Base-by-base conservation (phyloP, 2,797 vertebrate genomes). In the Cuculus canorus region DNA sequence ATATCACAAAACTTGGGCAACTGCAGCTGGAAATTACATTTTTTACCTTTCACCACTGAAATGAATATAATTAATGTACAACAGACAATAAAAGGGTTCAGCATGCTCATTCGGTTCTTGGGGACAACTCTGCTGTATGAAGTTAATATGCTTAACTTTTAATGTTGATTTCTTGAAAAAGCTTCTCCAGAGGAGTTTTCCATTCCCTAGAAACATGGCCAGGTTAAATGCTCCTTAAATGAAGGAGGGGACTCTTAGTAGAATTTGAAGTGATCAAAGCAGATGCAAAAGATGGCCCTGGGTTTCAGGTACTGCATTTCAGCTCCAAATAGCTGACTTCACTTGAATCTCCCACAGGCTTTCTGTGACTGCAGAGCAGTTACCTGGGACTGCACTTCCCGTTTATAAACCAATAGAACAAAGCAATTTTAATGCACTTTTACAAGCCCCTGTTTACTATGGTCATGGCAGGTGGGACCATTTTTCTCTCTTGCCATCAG, bases 321-420 rank as follows among this genome's bases (percentile, higher is more conserved):
- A 93, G 70, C 89, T 91, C 85, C 82, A 65, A 72, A 88, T 56
- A 86, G 32, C 88, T 92, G 77, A 47, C 69, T 90, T 84, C 64
- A 47, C 85, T 82, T 79, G 48, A 68, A 50, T 41, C 72, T 91
- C 94, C 80, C 63, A 70, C 48, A 72, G 89, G 77, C 77, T 93
- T 94, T 87, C 82, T 57, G 57, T 37, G 59, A 79, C 82, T 3
- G 9, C 47, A 90, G 77, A 95, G 77, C 54, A 91, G 85, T 73
- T 92, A 92, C 90, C 80, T 82, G 59, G 68, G 77, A 71, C 92
- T 92, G 85, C 1, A 6, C 73, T 92, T 92, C 73, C 73, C 80
- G 79, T 95, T 89, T 95, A 84, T 88, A 96, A 95, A 81, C 45
- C 57, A 81, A 88, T 92, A 69, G 82, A 92, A 86, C 72, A 91